These are phyloP conservation scores for Spicauda simplicius DNA, from an alignment of 2,888 invertebrate species.

Conservation along the genomic window DNA sequence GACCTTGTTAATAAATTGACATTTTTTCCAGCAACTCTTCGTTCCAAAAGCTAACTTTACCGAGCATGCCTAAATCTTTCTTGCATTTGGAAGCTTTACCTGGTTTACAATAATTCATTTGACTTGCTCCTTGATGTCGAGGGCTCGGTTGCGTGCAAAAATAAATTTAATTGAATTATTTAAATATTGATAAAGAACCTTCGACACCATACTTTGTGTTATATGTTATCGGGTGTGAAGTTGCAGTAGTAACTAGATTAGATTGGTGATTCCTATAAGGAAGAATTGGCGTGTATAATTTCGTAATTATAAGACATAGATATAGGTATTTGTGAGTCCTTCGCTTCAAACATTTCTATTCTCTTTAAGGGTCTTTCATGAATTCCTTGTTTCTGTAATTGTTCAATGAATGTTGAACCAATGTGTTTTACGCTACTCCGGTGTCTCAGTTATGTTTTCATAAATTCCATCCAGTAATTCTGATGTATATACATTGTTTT, in stretches of 20 bases:
- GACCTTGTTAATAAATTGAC: not conserved
- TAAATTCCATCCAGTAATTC: not conserved
- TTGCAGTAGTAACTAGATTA: conserved; percentile 28
- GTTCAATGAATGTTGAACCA: no score
- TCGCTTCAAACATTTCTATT: conserved; percentile 14
- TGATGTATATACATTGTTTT: not conserved
- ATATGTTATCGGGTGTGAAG: conserved; percentile 27
- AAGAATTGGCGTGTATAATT: conserved; percentile 18
- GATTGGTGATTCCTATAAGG: conserved; percentile 26
- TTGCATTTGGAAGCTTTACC: conserved; percentile 50
- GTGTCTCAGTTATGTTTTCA: not conserved
- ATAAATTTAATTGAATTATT: conserved; percentile 43
- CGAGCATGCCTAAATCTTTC: conserved; percentile 38
- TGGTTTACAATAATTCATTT: conserved; percentile 77
- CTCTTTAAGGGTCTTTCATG: not conserved
- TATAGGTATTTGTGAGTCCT: conserved; percentile 12
- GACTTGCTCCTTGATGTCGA: conserved; percentile 80
- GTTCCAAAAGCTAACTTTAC: conserved; percentile 63
- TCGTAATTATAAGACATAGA: conserved; percentile 18
- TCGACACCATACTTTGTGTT: conserved; percentile 55
- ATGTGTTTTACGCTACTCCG: conserved; percentile 27
- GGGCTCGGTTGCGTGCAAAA: conserved; percentile 54
- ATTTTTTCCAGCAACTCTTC: not conserved
- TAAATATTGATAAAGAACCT: conserved; percentile 64
- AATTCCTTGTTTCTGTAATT: not conserved